A percentile compares a stretch with the other conserved stretches of the same genome.
phyloP scores from a whole-genome alignment of 2,797 vertebrate species.

The Margarornis squamiger region DNA sequence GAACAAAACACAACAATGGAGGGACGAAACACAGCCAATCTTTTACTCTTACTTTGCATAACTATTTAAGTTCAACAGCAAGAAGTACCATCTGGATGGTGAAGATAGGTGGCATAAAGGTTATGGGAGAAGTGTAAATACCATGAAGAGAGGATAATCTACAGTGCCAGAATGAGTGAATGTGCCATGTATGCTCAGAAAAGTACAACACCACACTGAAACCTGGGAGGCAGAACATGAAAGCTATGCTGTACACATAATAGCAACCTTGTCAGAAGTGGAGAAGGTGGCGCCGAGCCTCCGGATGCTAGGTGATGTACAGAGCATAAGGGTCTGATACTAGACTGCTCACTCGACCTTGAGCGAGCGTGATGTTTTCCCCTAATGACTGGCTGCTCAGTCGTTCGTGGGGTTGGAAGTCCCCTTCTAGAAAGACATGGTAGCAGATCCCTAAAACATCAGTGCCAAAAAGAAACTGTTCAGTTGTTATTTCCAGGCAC shows the following conservation, averaged over 20 bases:
- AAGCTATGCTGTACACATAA: slow-evolving; percentile 72
- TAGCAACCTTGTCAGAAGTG: slow-evolving; percentile 86
- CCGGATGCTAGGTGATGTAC: slow-evolving; percentile 78
- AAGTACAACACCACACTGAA: slow-evolving; percentile 72
- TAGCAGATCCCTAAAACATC: slow-evolving; percentile 76
- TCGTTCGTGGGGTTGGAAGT: slow-evolving; percentile 70
- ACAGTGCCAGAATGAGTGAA: slow-evolving; percentile 60
- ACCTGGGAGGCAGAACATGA: slow-evolving; percentile 63
- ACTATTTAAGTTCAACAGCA: slow-evolving; percentile 26
- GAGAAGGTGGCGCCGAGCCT: slow-evolving; percentile 83
- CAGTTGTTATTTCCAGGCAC: slow-evolving; percentile 67
- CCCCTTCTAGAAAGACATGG: slow-evolving; percentile 77
- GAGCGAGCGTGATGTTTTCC: slow-evolving; percentile 72
- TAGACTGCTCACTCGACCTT: slow-evolving; percentile 72
- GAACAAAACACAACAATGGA: slow-evolving; percentile 71
- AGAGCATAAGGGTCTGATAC: slow-evolving; percentile 79
- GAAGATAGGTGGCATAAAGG: slow-evolving; percentile 42
- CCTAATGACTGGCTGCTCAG: slow-evolving; percentile 74
- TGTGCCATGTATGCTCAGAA: slow-evolving; percentile 38
- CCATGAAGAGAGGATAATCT: slow-evolving; percentile 39
- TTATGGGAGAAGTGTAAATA: slow-evolving; percentile 49
- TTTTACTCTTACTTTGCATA: slow-evolving; percentile 12
- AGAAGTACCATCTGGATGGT: slow-evolving; percentile 37
- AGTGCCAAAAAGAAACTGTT: slow-evolving; percentile 73
- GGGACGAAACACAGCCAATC: slow-evolving; percentile 53